Base-by-base conservation (phyloP, 2,888 invertebrate genomes). In the Cataglyphis albicans region DNA sequence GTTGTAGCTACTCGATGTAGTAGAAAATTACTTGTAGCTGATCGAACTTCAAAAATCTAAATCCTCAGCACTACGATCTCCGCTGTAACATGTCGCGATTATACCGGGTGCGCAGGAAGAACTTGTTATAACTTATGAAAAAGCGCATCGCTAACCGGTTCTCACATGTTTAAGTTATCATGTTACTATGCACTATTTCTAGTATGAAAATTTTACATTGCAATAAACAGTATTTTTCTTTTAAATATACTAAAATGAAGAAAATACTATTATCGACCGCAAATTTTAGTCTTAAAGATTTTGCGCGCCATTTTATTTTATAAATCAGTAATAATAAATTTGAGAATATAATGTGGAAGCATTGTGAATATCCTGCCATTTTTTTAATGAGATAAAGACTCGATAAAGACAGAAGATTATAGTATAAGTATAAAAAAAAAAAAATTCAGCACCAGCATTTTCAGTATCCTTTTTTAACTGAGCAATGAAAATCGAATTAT, bases 1-100 rank as follows among this genome's bases (percentile, higher is more conserved):
- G 41, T 67, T 55, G 67, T 67, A 67, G 76, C 76, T 76, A 67
- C 57, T 41, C 29, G 44, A 61, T 70, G 44, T 15, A 59, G 70
- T 59, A 70, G 44, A 48, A 59, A 32, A 65, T 76, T 55, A 55
- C 55, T 61, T 80, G 70, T 61, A 70, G 29, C 52, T 44, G 38
- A 80, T 32, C 5, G 32, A 78, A 68, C 48, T 78, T 59, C 32
- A 80, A 80, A 78, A 80, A 80, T 80, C 25, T 59, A 80, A 78
- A 80, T 70, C 78, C 70, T 18, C 44, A 44, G 35, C 48, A 18
- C 57, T 57, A 21, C 29, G 21, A n/a, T 57, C 44, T 61, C 12
- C 21, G 35, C 59, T 44, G 70, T 44, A 80, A 80, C 78, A 29
- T 70, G 70, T 70, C 55, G 59, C 78, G 78, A 80, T 80, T 80